A percentile compares a stretch with the other conserved stretches of the same genome.
Conservation (phyloP, 1,140 invertebrate species). For the Calosoma granatense region DNA sequence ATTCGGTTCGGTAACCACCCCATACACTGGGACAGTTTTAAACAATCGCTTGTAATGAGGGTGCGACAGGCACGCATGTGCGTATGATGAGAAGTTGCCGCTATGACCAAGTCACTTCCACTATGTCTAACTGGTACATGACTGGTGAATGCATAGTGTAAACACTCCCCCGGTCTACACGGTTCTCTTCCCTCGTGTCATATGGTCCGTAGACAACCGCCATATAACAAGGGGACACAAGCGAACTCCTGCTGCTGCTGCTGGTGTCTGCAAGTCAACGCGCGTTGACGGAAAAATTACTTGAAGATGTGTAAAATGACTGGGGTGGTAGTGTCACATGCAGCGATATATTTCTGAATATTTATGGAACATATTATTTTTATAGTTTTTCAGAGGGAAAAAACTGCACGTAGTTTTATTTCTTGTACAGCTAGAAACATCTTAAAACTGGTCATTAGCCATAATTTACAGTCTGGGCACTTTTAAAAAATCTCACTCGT, state of each 20-base stretch:
- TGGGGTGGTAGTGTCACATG: no score
- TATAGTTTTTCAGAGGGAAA: no score
- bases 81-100: neutral
- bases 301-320: neutral
- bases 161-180: neutral
- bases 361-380: no score
- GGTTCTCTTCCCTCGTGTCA: neutral
- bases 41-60: conserved; percentile 5
- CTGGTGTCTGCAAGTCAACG: neutral
- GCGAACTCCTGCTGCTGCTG: no score
- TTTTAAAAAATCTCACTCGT: no score
- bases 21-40: neutral
- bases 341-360: no score
- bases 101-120: neutral
- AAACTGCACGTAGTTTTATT: no score
- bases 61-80: neutral
- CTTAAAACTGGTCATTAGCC: no score
- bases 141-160: neutral
- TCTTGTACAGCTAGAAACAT: no score
- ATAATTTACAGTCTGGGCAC: no score
- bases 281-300: neutral
- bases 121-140: neutral
- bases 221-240: neutral
- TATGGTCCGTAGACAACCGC: neutral
- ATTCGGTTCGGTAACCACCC: neutral